Base-by-base conservation (phyloP, 2,888 invertebrate genomes). In the Dryadula phaetusa region DNA sequence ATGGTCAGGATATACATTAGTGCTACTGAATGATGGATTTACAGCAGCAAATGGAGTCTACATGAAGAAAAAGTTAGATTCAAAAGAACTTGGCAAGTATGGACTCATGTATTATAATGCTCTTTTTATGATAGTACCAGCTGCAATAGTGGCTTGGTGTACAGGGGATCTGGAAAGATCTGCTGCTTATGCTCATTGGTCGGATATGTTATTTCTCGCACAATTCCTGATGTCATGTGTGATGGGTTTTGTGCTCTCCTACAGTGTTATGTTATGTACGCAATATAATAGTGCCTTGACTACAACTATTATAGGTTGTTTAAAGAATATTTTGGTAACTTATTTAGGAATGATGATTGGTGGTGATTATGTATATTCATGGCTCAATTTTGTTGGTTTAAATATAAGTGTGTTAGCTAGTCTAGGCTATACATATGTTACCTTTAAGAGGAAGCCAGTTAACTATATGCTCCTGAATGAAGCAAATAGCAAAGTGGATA, bases 291-390 rank as follows among this genome's bases (percentile, higher is more conserved):
- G 99, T 66, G 99, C 99, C n/a, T 93, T 99, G 56, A 99, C 99
- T 0, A 99, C 99, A 0, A 99, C 99, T 5, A 99, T 99, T 69
- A 98, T 99, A 74, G 99, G 99, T 5, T 99, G 99, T 81, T 93
- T 99, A 64, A 99, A 99, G 93, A 99, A 99, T 90, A 97, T 99
- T 76, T 95, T 98, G 76, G 97, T 99, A 3, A 99, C 99, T 0
- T 99, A 99, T 89, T 93, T 98, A 72, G 99, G 99, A 32, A 99
- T 99, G 99, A 95, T 99, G 49, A 97, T 99, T 66, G 99, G 99
- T 52, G 99, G 99, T 14, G 99, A 99, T 87, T 99, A 99, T 88
- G 95, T 99, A 70, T 99, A 99, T 87, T 96, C 97, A 2, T 96
- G 96, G 95, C 93, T 97, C 40, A 99, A 99, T 87, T 99, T 99